Evolutionary conservation across 2,797 vertebrate species (phyloP).

Genomic region (Crenuchus spilurus): DNA sequence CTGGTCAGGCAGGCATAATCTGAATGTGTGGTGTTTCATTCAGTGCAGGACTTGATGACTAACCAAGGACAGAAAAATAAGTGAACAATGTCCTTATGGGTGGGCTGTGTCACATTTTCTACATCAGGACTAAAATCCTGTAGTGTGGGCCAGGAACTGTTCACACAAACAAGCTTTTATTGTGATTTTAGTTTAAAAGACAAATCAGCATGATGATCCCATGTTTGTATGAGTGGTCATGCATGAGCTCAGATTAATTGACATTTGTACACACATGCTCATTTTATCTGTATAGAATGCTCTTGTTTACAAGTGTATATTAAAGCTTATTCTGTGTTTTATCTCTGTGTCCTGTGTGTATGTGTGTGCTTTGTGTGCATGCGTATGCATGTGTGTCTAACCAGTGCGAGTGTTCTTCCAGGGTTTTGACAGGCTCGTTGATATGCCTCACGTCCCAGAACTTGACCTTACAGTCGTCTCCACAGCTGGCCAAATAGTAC

Average conservation of each 20-base stretch:
- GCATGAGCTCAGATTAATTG: conserved; percentile 26
- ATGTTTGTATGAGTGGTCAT: conserved; percentile 24
- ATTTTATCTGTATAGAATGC: not conserved
- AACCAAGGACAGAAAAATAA: no score
- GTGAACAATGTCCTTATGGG: no score
- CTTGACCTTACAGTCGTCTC: conserved; percentile 98
- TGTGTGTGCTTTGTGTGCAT: not conserved
- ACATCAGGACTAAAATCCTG: no score
- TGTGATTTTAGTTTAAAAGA: conserved; percentile 3
- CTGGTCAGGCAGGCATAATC: no score
- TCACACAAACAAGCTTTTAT: not conserved
- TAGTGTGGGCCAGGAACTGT: no score
- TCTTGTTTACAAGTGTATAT: not conserved
- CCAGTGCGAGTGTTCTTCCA: conserved; percentile 99
- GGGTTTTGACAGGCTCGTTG: conserved; percentile 88
- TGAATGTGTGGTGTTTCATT: no score
- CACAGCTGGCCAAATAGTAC: conserved; percentile 96
- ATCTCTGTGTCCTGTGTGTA: not conserved
- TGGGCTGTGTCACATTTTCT: no score
- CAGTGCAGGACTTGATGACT: no score
- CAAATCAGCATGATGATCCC: conserved; percentile 52
- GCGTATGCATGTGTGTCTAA: conserved; percentile 50
- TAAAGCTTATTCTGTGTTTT: conserved; percentile 12
- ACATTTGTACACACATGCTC: conserved; percentile 21
- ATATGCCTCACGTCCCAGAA: conserved; percentile 96